phyloP scores from a whole-genome alignment of 2,888 invertebrate species.

The Hypercompe scribonia region DNA sequence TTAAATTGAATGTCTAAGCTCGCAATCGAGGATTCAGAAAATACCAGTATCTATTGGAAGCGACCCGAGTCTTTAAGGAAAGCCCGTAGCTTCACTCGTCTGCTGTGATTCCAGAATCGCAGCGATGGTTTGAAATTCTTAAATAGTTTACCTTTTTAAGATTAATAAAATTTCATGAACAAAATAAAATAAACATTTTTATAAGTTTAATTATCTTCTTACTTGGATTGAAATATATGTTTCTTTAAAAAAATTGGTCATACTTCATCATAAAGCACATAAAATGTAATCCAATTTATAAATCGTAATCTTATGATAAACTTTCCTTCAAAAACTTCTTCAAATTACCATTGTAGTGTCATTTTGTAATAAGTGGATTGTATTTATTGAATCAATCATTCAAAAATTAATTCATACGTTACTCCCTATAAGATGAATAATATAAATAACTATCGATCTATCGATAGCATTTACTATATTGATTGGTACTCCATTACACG shows the following conservation, averaged over 20 bases:
- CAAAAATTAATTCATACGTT: background rate
- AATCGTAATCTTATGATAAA: background rate
- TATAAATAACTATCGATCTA: too few species aligned
- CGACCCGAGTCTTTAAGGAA: constrained; percentile 74
- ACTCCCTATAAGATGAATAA: background rate
- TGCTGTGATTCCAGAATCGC: constrained; percentile 52
- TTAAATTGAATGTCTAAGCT: constrained; percentile 82
- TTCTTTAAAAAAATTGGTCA: too few species aligned
- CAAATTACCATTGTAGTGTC: background rate
- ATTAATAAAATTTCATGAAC: background rate
- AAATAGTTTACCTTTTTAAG: constrained; percentile 28
- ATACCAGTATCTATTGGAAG: constrained; percentile 77
- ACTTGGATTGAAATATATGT: too few species aligned
- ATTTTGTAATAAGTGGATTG: too few species aligned
- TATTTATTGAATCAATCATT: background rate
- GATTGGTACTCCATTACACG: background rate
- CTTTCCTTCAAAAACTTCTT: background rate
- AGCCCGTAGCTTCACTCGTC: constrained; percentile 69
- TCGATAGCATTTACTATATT: background rate
- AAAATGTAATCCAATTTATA: background rate
- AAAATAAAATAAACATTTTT: too few species aligned
- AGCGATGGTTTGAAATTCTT: constrained; percentile 38
- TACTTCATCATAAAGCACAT: background rate
- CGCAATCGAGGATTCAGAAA: constrained; percentile 77
- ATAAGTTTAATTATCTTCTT: background rate